Base-by-base conservation (phyloP, 2,888 invertebrate species). In the Stegophylla sp. region DNA sequence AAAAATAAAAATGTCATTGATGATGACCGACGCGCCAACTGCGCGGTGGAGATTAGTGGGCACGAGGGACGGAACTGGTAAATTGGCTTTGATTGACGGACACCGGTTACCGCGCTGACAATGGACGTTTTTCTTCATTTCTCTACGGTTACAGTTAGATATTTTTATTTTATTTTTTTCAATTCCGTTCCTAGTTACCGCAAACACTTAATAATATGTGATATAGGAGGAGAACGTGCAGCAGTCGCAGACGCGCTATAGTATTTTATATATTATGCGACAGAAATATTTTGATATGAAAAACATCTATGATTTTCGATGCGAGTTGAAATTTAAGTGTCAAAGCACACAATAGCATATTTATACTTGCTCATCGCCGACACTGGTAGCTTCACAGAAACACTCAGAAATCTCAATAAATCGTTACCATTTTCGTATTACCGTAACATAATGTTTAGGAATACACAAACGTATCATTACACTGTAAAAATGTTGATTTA, bases 21-120 rank as follows among this genome's bases (percentile, higher is more conserved):
- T 23, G 61, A 28, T 26, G 20, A 28, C 12, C 34, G 34, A 15
- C 61, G 48, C 28, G 20, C 9, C 20, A 9, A 20, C 28, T 26
- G 34, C 10, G 34, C 17, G 69, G 51, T 10, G 69, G 28, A 28
- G n/a, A 51, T 43, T 51, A 51, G 51, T 48, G 26, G 43, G 63
- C 63, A 63, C 48, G 48, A 74, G 51, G 63, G 63, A 74, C 74
- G 48, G 3, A 48, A 61, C 61, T 34, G 20, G 34, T 77, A 77
- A 69, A 77, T 77, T 77, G 77, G 77, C 59, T 77, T 77, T 77
- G 77, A 77, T 77, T 77, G 77, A 77, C 59, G 77, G 67, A 67
- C 67, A 56, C 67, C 20, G 34, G 53, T 64, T 64, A 64, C 64
- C 61, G 73, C 28, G 20, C 53, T n/a, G 51, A 76, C 64, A 76